Evolutionary conservation across 2,797 vertebrate genomes (phyloP).

Genomic region (Graptemys geographica): DNA sequence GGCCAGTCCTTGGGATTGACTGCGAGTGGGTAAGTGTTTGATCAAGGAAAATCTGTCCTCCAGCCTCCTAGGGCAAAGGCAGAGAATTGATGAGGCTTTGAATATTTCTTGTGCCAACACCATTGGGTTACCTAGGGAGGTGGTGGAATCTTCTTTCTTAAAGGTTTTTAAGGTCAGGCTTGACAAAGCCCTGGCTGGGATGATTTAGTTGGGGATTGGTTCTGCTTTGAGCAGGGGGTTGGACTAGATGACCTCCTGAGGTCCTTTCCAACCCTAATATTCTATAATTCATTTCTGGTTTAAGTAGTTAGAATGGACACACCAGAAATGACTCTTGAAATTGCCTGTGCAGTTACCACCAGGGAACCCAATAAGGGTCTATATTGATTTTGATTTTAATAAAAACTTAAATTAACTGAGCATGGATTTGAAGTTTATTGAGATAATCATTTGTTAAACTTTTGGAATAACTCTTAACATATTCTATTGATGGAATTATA

Average conservation of each 20-base stretch:
- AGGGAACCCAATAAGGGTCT: background rate
- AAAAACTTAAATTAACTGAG: background rate
- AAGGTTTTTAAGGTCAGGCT: no score
- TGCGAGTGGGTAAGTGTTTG: constrained; percentile 96
- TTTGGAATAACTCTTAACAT: accelerated
- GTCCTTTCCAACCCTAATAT: no score
- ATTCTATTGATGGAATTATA: background rate
- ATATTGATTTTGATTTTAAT: background rate
- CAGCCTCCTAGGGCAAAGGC: background rate
- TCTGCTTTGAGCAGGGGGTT: no score
- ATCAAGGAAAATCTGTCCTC: background rate
- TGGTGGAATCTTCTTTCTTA: no score
- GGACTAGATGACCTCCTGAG: no score
- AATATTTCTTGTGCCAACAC: background rate
- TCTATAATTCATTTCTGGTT: background rate
- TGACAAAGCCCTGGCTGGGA: no score
- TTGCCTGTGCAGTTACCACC: background rate
- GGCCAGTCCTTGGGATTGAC: constrained; percentile 94
- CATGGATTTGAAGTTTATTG: background rate
- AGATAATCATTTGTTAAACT: background rate
- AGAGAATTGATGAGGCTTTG: background rate
- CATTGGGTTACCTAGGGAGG: no score
- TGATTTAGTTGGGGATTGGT: no score
- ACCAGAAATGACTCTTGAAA: background rate
- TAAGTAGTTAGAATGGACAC: background rate